A percentile compares a stretch with the other conserved stretches of the same genome.
Conservation (phyloP, 2,888 invertebrate genomes). For the Macropis europaea region DNA sequence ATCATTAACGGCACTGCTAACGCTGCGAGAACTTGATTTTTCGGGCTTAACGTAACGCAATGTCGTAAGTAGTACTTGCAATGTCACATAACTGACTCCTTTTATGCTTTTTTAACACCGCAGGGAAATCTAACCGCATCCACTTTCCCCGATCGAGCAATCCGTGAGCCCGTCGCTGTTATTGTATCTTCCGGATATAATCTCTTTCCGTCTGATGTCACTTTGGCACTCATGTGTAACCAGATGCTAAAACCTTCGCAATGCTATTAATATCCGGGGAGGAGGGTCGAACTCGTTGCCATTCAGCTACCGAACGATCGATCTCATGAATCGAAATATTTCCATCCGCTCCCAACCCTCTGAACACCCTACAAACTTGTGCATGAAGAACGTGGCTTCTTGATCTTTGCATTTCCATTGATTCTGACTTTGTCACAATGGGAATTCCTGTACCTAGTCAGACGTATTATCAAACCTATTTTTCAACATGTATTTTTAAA, state of each 20-base stretch:
- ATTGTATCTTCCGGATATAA: constrained; percentile 16
- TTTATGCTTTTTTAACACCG: neutral
- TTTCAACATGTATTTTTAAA: too few relatives aligned
- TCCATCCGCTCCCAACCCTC: neutral
- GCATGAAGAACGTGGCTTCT: too few relatives aligned
- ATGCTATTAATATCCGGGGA: constrained; percentile 46
- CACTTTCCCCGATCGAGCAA: neutral
- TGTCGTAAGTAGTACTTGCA: constrained; percentile 73
- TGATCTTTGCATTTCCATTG: too few relatives aligned
- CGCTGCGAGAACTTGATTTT: constrained; percentile 69
- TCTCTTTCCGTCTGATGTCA: constrained; percentile 30
- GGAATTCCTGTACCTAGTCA: too few relatives aligned
- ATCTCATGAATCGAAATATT: constrained; percentile 11
- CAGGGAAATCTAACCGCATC: neutral
- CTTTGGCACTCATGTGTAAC: constrained; percentile 22
- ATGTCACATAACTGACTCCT: constrained; percentile 7
- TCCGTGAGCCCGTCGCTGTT: constrained; percentile 7
- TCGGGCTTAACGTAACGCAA: constrained; percentile 66
- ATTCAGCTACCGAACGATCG: constrained; percentile 22
- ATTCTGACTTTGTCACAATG: too few relatives aligned
- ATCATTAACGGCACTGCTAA: constrained; percentile 45
- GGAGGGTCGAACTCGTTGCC: constrained; percentile 28
- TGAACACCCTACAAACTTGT: too few relatives aligned
- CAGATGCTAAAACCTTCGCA: constrained; percentile 32
- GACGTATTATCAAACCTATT: too few relatives aligned